Evolutionary conservation across 2,797 vertebrate species (phyloP).

Genomic region (Kryptopterus vitreolus): DNA sequence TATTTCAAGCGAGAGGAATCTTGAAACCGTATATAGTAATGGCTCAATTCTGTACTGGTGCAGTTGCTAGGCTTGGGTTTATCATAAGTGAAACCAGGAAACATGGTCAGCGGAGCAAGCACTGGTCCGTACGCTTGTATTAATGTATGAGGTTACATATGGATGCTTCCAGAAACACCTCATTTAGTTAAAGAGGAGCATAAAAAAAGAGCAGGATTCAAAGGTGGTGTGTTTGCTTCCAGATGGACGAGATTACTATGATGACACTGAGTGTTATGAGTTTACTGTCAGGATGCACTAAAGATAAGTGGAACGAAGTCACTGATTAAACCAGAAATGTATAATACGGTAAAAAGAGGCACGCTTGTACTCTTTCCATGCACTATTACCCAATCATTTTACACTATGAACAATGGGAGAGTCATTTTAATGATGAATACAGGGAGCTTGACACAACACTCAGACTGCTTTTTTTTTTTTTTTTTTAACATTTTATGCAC

Average conservation of each 20-base stretch:
- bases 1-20: not conserved
- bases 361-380: not conserved
- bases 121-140: conserved; percentile 50
- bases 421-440: conserved; percentile 18
- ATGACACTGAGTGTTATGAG: conserved; percentile 25
- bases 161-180: conserved; percentile 41
- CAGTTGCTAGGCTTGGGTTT: conserved; percentile 51
- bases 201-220: conserved; percentile 37
- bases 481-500: not conserved
- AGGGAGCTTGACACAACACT: conserved; percentile 4
- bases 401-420: not conserved
- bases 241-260: conserved; percentile 49
- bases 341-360: conserved; percentile 1
- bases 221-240: conserved; percentile 45
- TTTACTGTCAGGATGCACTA: conserved; percentile 33
- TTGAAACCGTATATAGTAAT: conserved; percentile 21
- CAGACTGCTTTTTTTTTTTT: not conserved
- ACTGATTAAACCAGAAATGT: conserved; percentile 19
- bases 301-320: conserved; percentile 23
- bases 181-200: conserved; percentile 41
- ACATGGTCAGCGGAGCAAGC: conserved; percentile 29
- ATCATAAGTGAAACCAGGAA: conserved; percentile 43
- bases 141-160: conserved; percentile 50
- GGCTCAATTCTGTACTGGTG: conserved; percentile 21
- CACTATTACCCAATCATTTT: not conserved